Conservation (phyloP, 1,140 invertebrate species). For the Drosophila varians region DNA sequence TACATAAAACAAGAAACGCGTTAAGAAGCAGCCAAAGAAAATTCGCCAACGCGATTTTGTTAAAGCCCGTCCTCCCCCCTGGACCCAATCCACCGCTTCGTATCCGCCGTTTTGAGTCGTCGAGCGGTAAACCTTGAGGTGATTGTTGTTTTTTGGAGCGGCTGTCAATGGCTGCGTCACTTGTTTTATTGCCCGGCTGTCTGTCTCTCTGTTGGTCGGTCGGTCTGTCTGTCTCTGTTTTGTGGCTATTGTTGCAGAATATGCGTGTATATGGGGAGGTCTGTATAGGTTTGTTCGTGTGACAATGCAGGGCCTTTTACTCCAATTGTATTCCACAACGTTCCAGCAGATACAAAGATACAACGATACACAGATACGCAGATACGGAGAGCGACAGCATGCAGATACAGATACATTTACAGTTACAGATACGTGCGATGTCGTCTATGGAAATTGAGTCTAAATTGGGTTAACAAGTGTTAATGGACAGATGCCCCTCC, state of each 20-base stretch:
- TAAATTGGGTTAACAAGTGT: conserved; percentile 82
- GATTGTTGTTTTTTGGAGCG: conserved; percentile 36
- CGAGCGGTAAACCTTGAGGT: conserved; percentile 64
- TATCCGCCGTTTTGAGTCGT: conserved; percentile 15
- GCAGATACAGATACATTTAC: conserved; percentile 14
- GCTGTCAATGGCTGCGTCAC: conserved; percentile 62
- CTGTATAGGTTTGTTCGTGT: conserved; percentile 50
- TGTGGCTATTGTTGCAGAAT: conserved; percentile 5
- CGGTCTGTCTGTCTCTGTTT: conserved; percentile 24
- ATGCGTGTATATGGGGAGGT: neutral
- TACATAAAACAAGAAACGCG: conserved; percentile 36
- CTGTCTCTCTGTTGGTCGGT: conserved; percentile 11
- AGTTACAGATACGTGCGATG: conserved; percentile 40
- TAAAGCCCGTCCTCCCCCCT: neutral
- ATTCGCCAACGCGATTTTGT: conserved; percentile 35
- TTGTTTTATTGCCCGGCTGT: conserved; percentile 51
- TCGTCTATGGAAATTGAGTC: conserved; percentile 77
- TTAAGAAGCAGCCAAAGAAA: conserved; percentile 55
- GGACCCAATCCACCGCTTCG: neutral
- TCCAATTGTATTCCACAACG: conserved; percentile 41
- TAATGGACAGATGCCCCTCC: conserved; percentile 67
- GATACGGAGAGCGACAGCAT: conserved; percentile 9
- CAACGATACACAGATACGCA: conserved; percentile 1
- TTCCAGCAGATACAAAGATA: conserved; percentile 18
- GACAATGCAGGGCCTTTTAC: conserved; percentile 69